A percentile compares a stretch with the other conserved stretches of the same genome.
These are phyloP conservation scores for Aphidius gifuensis DNA, from an alignment of 1,140 invertebrate species.

Conservation along the genomic window DNA sequence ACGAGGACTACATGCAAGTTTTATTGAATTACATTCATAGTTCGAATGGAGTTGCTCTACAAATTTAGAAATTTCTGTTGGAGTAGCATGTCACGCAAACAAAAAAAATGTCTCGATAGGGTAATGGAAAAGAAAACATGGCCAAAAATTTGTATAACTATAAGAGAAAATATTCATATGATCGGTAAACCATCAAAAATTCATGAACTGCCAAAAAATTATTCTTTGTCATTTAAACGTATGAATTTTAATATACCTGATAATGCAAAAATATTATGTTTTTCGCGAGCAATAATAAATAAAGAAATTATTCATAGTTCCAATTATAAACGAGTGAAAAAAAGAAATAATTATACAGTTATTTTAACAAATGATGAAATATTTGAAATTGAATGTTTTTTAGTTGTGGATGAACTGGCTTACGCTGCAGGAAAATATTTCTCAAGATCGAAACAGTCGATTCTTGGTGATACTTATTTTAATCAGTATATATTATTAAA, in stretches of 20 bases:
- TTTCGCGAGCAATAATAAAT: slow-evolving; percentile 1
- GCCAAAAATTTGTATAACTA: too few species aligned
- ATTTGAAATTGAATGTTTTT: slow-evolving; percentile 17
- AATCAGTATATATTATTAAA: too few species aligned
- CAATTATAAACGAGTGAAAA: slow-evolving; percentile 14
- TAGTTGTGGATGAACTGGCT: not conserved
- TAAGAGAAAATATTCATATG: not conserved
- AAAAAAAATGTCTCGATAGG: too few species aligned
- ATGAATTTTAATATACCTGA: too few species aligned
- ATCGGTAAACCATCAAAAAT: not conserved
- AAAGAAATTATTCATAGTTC: slow-evolving; percentile 9
- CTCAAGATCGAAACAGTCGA: too few species aligned
- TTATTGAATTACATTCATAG: not conserved
- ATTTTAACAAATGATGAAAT: slow-evolving; percentile 14
- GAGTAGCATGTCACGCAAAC: too few species aligned
- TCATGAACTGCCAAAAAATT: too few species aligned
- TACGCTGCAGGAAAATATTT: too few species aligned
- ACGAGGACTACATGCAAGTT: not conserved
- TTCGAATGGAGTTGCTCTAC: not conserved
- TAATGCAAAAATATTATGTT: not conserved
- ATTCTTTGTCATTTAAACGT: too few species aligned
- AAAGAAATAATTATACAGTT: slow-evolving; percentile 16
- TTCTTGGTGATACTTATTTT: too few species aligned
- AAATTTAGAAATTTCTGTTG: not conserved
- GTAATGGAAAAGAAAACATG: too few species aligned